Conservation (phyloP, 2,113 vertebrate species). For the Panthera leo region DNA sequence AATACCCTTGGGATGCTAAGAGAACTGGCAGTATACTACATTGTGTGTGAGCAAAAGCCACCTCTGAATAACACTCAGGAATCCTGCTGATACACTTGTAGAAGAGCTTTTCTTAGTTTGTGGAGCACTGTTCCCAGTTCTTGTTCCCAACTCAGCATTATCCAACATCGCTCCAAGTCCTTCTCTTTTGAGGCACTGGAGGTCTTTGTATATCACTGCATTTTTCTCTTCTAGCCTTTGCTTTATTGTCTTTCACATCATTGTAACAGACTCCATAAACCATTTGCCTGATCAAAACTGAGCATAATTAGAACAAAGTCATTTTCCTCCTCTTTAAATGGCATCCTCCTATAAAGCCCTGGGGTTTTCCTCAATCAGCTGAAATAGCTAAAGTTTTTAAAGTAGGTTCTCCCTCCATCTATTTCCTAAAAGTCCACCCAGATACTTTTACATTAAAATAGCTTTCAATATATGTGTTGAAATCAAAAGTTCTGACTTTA, state of each 20-base stretch:
- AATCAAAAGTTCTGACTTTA: not conserved
- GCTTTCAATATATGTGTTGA: not conserved
- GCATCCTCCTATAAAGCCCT: slow-evolving; percentile 74
- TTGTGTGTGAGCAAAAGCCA: no score
- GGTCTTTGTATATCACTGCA: not conserved
- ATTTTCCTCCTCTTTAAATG: slow-evolving; percentile 75
- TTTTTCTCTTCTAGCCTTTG: not conserved
- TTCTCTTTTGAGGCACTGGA: not conserved
- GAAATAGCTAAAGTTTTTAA: not conserved
- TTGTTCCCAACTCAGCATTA: not conserved
- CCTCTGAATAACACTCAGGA: not conserved
- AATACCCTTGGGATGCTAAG: not conserved
- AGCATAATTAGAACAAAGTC: slow-evolving; percentile 69
- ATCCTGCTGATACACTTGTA: not conserved
- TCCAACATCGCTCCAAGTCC: rapidly evolving
- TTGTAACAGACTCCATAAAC: slow-evolving; percentile 25
- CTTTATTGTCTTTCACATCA: not conserved
- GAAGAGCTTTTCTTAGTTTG: not conserved
- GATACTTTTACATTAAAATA: not conserved
- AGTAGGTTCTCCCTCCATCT: not conserved
- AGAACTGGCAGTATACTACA: not conserved
- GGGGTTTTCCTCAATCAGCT: slow-evolving; percentile 64
- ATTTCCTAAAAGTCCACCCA: not conserved
- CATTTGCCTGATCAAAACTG: slow-evolving; percentile 69
- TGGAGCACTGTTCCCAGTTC: not conserved